Percentiles rank a stretch among this genome's conserved stretches.
These are phyloP conservation scores for Serilophus lunatus DNA, from an alignment of 2,113 vertebrate genomes.

Conservation along the genomic window DNA sequence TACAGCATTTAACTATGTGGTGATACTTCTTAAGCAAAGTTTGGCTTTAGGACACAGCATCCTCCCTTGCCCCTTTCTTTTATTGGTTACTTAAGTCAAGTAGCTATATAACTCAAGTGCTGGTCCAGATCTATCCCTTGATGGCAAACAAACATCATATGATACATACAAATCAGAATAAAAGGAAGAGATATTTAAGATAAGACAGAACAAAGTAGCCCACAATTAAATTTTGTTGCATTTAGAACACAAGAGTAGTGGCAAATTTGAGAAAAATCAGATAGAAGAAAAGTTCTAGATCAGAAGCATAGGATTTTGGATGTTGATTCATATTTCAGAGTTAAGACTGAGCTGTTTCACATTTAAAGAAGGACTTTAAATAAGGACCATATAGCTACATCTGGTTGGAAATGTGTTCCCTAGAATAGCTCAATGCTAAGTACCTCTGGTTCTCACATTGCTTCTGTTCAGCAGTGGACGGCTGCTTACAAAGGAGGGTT, in stretches of 20 bases:
- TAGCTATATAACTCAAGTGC: not conserved
- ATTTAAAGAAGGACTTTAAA: not conserved
- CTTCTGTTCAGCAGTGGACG: not conserved
- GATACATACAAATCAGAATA: not conserved
- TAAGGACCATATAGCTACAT: not conserved
- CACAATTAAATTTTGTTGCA: not conserved
- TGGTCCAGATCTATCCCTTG: not conserved
- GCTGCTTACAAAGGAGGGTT: not conserved
- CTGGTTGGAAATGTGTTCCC: not conserved
- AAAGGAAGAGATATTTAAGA: not conserved
- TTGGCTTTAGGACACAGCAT: not conserved
- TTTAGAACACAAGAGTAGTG: not conserved
- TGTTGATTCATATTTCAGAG: not conserved
- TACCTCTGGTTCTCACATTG: not conserved
- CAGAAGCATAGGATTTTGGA: not conserved
- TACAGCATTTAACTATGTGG: not conserved
- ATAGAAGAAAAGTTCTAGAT: not conserved
- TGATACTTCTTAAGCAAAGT: not conserved
- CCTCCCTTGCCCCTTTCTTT: not conserved
- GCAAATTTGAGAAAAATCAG: not conserved
- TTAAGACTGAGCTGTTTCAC: not conserved
- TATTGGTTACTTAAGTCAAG: not conserved
- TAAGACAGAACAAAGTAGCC: not conserved
- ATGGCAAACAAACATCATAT: not conserved
- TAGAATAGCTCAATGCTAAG: not conserved